A percentile compares a stretch with the other conserved stretches of the same genome.
Evolutionary conservation across 2,888 invertebrate species (phyloP).

Genomic region (Unio delphinus): DNA sequence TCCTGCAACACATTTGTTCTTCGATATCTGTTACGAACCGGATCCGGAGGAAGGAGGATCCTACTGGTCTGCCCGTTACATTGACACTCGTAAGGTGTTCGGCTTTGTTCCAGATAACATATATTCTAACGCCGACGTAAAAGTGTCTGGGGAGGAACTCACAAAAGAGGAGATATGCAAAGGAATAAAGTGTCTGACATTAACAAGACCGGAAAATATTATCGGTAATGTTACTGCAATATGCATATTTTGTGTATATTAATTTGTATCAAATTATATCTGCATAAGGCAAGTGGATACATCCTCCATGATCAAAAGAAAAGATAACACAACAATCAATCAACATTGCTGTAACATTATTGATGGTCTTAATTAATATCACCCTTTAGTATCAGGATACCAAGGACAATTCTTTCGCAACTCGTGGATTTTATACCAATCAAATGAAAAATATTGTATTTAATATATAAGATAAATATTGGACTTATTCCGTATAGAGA

Average conservation of each 20-base stretch:
- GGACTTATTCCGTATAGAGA: too few relatives aligned
- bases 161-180: constrained; percentile 41
- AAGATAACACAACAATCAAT: too few relatives aligned
- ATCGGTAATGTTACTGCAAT: constrained; percentile 46
- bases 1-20: constrained; percentile 59
- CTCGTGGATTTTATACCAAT: too few relatives aligned
- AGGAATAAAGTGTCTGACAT: constrained; percentile 39
- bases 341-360: too few relatives aligned
- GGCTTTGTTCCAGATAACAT: constrained; percentile 55
- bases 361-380: too few relatives aligned
- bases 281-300: too few relatives aligned
- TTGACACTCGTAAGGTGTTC: constrained; percentile 57
- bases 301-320: too few relatives aligned
- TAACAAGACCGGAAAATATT: constrained; percentile 58
- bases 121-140: constrained; percentile 48
- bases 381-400: too few relatives aligned
- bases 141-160: constrained; percentile 46
- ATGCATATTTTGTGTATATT: neutral
- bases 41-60: constrained; percentile 64
- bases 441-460: too few relatives aligned
- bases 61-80: constrained; percentile 66
- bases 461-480: too few relatives aligned
- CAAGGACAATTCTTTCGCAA: too few relatives aligned
- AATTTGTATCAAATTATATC: too few relatives aligned
- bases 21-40: constrained; percentile 62